Conservation (phyloP, 2,888 invertebrate species). For the Anoncus sp. region DNA sequence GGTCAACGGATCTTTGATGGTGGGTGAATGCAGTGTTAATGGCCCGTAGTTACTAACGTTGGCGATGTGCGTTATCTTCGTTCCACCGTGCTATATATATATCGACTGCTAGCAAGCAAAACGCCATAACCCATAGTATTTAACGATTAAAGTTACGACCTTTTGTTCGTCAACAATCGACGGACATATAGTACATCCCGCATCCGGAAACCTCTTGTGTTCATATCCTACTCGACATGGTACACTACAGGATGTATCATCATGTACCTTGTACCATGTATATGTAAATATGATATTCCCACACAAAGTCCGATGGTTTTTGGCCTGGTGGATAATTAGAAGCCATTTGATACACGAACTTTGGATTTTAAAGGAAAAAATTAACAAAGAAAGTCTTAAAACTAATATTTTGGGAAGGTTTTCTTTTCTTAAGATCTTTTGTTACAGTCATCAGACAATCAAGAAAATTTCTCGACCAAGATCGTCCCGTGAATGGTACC, state of each 20-base stretch:
- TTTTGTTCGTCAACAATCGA: constrained; percentile 3
- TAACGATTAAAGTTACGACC: neutral
- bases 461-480: neutral
- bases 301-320: neutral
- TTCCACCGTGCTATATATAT: constrained; percentile 24
- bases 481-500: neutral
- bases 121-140: neutral
- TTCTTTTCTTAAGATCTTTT: neutral
- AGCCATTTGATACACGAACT: neutral
- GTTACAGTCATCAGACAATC: too few relatives aligned
- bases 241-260: constrained; percentile 11
- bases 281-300: neutral
- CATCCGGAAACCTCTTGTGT: constrained; percentile 34
- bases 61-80: constrained; percentile 46
- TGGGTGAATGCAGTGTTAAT: constrained; percentile 46
- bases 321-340: neutral
- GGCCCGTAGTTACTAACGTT: constrained; percentile 53
- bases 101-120: constrained; percentile 2
- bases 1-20: constrained; percentile 43
- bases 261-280: constrained; percentile 4
- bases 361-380: neutral
- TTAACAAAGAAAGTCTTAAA: too few relatives aligned
- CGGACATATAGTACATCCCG: too few relatives aligned
- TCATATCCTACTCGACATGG: constrained; percentile 37
- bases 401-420: neutral